Evolutionary conservation across 2,113 vertebrate species (phyloP).

Genomic region (Montifringilla adamsi): DNA sequence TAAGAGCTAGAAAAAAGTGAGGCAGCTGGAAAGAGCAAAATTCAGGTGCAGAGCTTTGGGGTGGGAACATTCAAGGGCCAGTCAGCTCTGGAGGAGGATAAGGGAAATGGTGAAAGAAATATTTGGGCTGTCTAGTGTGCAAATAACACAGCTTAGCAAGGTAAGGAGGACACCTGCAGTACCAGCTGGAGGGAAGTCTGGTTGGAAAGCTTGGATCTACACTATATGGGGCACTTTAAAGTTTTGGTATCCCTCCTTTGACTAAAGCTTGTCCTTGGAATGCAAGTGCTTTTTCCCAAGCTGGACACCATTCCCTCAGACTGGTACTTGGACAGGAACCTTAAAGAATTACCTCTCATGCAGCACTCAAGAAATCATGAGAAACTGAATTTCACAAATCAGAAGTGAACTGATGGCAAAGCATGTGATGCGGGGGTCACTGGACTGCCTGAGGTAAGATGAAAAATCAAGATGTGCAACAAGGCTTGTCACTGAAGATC

Average conservation of each 20-base stretch:
- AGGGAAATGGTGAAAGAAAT: not conserved
- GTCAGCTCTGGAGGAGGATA: not conserved
- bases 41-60: not conserved
- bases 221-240: accelerated
- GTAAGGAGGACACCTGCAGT: not conserved
- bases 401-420: not conserved
- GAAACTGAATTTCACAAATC: not conserved
- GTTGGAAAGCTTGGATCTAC: not conserved
- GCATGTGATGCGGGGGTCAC: not conserved
- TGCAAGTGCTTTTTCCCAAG: not conserved
- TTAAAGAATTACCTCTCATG: not conserved
- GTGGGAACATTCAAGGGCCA: not conserved
- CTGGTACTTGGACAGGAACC: not conserved
- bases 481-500: not conserved
- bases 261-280: not conserved
- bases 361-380: not conserved
- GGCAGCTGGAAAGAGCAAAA: not conserved
- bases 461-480: not conserved
- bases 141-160: accelerated
- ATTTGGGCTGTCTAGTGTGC: not conserved
- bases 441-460: not conserved
- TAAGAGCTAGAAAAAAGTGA: not conserved
- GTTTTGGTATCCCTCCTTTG: not conserved
- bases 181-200: not conserved
- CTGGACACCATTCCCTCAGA: not conserved